A percentile compares a stretch with the other conserved stretches of the same genome.
phyloP scores from a whole-genome alignment of 1,140 invertebrate species.

The Trypoxylus dichotomus region DNA sequence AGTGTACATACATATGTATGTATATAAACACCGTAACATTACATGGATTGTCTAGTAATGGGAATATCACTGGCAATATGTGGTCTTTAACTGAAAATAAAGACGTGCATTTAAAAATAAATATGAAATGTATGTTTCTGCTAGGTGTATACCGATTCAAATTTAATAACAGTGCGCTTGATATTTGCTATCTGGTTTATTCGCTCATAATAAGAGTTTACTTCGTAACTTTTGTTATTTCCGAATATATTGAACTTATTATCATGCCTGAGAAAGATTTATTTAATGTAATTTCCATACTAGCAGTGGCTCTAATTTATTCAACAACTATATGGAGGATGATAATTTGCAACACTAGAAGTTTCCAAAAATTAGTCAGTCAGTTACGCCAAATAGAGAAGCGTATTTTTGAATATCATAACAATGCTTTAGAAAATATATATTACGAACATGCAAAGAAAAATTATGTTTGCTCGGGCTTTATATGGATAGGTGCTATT shows the following conservation, averaged over 20 bases:
- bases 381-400: constrained; percentile 29
- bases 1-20: too few species aligned
- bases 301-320: constrained; percentile 33
- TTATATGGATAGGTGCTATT: constrained; percentile 27
- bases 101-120: constrained; percentile 33
- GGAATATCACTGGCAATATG: background rate
- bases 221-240: constrained; percentile 32
- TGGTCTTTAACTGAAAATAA: constrained; percentile 24
- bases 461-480: constrained; percentile 17
- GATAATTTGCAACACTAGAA: constrained; percentile 14
- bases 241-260: constrained; percentile 31
- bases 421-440: constrained; percentile 28
- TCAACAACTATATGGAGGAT: constrained; percentile 32
- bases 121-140: constrained; percentile 18
- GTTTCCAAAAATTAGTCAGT: constrained; percentile 25
- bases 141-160: constrained; percentile 28
- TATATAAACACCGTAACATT: too few species aligned
- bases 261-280: constrained; percentile 21
- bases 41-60: background rate
- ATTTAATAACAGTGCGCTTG: constrained; percentile 1
- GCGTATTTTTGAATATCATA: constrained; percentile 28
- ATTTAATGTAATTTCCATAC: constrained; percentile 30
- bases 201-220: constrained; percentile 16
- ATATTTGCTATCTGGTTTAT: constrained; percentile 25
- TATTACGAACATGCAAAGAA: constrained; percentile 27